These are phyloP conservation scores for Verasper variegatus DNA, from an alignment of 2,113 vertebrate species.

Conservation along the genomic window DNA sequence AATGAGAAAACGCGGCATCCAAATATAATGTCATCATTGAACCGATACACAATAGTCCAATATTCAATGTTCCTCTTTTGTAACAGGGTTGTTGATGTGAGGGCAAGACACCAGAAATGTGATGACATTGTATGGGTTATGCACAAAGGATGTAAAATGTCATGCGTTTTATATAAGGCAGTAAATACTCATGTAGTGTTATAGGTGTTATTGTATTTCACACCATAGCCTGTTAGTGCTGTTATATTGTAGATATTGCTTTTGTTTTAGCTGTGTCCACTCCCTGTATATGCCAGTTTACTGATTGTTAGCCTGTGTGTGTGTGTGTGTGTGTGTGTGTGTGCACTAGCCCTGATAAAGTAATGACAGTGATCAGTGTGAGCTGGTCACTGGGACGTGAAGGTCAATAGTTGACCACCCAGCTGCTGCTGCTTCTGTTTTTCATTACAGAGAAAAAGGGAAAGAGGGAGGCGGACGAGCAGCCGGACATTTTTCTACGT, in stretches of 20 bases:
- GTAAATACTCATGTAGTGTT: not conserved
- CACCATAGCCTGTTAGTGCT: not conserved
- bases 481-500: slow-evolving; percentile 10
- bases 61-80: too few species aligned
- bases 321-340: slow-evolving; percentile 5
- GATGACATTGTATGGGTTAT: not conserved
- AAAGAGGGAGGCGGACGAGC: slow-evolving; percentile 1
- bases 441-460: slow-evolving; percentile 38
- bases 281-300: not conserved
- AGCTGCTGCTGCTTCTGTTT: slow-evolving; percentile 74
- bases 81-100: not conserved
- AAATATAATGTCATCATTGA: too few species aligned
- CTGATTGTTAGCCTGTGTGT: not conserved
- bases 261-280: too few species aligned
- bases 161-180: not conserved
- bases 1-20: too few species aligned
- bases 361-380: slow-evolving; percentile 73
- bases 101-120: not conserved
- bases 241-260: not conserved
- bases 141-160: not conserved
- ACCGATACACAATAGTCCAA: too few species aligned
- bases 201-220: not conserved
- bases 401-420: slow-evolving; percentile 81
- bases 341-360: slow-evolving; percentile 44
- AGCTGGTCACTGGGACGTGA: slow-evolving; percentile 84